These are phyloP conservation scores for Gnathonemus longibarbis DNA, from an alignment of 2,113 vertebrate genomes.

Conservation along the genomic window DNA sequence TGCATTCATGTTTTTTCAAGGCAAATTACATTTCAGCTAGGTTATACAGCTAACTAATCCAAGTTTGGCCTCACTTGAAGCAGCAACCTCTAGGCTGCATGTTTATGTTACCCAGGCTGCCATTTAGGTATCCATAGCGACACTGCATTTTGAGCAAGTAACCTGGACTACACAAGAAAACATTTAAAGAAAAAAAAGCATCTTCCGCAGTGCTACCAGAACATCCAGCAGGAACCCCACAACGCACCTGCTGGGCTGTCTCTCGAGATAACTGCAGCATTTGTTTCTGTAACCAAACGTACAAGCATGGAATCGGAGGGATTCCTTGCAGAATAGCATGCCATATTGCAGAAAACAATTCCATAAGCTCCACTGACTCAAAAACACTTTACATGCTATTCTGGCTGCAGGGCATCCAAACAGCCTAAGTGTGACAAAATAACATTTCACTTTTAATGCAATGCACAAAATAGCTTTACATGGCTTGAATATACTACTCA, in stretches of 20 bases:
- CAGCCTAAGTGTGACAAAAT: not conserved
- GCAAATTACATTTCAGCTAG: not conserved
- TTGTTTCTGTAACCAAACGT: not conserved
- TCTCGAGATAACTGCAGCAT: not conserved
- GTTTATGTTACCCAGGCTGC: not conserved
- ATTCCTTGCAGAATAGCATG: not conserved
- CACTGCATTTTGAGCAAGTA: not conserved
- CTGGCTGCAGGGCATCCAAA: not conserved
- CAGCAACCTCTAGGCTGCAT: not conserved
- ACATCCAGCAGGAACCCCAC: not conserved
- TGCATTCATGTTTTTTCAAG: not conserved
- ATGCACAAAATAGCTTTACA: not conserved
- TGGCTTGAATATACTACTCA: not conserved
- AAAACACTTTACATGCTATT: not conserved
- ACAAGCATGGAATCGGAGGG: not conserved
- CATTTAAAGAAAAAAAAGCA: not conserved
- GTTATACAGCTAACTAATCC: not conserved
- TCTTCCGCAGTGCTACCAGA: not conserved
- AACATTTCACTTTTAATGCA: not conserved
- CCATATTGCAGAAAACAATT: not conserved
- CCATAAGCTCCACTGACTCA: not conserved
- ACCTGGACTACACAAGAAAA: not conserved
- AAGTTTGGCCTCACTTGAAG: not conserved
- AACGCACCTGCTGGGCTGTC: not conserved
- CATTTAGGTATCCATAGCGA: not conserved